Conservation (phyloP, 2,888 invertebrate genomes). For the Lasius fuliginosus region DNA sequence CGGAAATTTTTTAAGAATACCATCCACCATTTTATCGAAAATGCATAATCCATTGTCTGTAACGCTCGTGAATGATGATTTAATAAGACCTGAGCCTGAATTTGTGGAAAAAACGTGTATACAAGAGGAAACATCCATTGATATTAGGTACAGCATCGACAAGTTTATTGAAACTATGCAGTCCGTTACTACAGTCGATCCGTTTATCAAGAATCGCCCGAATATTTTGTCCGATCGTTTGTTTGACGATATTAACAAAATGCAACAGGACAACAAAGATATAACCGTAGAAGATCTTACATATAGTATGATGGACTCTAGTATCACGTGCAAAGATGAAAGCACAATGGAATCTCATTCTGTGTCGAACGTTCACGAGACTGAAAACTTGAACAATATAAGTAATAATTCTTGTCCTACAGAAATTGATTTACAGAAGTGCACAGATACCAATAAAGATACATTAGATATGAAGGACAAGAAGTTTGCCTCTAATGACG, state of each 20-base stretch:
- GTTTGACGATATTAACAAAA: neutral
- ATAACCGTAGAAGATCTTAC: neutral
- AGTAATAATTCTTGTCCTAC: neutral
- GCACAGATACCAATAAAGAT: neutral
- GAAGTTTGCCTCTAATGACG: neutral
- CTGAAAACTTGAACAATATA: neutral
- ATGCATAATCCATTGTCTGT: conserved; percentile 78
- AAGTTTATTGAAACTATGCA: neutral
- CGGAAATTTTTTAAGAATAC: conserved; percentile 70
- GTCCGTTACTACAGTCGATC: neutral
- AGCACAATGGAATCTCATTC: conserved; percentile 23
- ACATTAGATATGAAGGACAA: neutral
- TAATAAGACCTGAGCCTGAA: conserved; percentile 75
- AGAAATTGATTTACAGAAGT: neutral
- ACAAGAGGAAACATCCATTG: conserved; percentile 61
- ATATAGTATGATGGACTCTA: neutral
- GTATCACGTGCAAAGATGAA: neutral
- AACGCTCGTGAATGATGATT: conserved; percentile 78
- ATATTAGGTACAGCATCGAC: neutral
- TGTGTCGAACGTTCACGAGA: neutral
- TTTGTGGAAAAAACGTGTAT: conserved; percentile 75
- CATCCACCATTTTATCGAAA: conserved; percentile 70
- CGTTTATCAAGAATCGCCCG: neutral
- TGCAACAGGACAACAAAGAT: neutral
- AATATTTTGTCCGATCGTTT: neutral